Evolutionary conservation across 2,797 vertebrate genomes (phyloP).

Genomic region (Cyprinodon diabolis): DNA sequence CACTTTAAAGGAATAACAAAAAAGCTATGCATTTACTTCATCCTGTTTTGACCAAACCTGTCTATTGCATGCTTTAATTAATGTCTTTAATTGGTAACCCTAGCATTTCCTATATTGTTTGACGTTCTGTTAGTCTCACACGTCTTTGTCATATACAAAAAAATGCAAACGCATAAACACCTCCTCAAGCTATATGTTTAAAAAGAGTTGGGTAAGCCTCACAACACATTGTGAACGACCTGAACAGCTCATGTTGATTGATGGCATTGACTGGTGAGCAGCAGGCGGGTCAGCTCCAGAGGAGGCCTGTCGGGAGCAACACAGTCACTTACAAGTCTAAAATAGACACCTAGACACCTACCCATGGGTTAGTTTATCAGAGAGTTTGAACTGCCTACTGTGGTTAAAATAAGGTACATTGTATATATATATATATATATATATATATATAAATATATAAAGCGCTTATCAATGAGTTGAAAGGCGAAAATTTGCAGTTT

Average conservation of each 20-base stretch:
- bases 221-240: constrained; percentile 28
- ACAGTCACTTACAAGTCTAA: constrained; percentile 42
- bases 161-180: background rate
- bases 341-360: constrained; percentile 43
- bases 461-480: too few species aligned
- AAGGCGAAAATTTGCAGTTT: too few species aligned
- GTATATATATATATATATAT: too few species aligned
- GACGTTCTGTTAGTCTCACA: background rate
- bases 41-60: background rate
- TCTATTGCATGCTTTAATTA: background rate
- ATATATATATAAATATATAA: too few species aligned
- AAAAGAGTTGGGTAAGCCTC: constrained; percentile 20
- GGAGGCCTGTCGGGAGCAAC: constrained; percentile 42
- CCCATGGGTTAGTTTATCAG: constrained; percentile 35
- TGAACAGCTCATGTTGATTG: constrained; percentile 56
- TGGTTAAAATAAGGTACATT: too few species aligned
- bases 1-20: background rate
- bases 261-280: constrained; percentile 28
- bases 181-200: constrained; percentile 30
- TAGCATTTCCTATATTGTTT: background rate
- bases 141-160: constrained; percentile 29
- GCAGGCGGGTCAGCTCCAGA: constrained; percentile 33
- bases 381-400: too few species aligned
- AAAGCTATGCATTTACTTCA: too few species aligned
- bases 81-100: background rate